A percentile compares a stretch with the other conserved stretches of the same genome.
Evolutionary conservation across 23 tunicate genomes (phyloP).

Genomic region (Clavelina lepadiformis): DNA sequence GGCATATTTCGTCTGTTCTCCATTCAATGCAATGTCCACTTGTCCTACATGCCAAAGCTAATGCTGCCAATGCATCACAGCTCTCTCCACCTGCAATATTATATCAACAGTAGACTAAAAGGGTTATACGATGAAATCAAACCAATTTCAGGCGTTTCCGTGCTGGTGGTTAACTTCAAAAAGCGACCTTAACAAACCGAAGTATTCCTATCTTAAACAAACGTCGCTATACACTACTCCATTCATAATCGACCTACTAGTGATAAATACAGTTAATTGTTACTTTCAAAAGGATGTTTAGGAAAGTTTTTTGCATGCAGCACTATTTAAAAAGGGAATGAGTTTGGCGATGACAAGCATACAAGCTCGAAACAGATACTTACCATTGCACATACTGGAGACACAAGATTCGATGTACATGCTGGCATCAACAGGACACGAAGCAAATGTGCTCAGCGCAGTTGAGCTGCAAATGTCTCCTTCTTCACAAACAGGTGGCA

Average conservation of each 20-base stretch:
- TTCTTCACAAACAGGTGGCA: constrained; percentile 23
- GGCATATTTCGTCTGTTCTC: constrained; percentile 75
- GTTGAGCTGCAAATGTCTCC: constrained; percentile 25
- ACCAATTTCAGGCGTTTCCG: no score
- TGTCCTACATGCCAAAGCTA: constrained; percentile 68
- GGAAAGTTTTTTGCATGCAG: no score
- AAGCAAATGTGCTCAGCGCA: constrained; percentile 41
- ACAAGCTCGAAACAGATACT: not conserved
- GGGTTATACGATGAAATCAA: no score
- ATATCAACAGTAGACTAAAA: no score
- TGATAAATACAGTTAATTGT: no score
- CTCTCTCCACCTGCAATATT: constrained; percentile 83
- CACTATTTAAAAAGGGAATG: not conserved
- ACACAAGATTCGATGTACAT: constrained; percentile 67
- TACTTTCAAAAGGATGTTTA: no score
- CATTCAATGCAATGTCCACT: constrained; percentile 87
- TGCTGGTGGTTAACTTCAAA: no score
- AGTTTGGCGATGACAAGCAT: not conserved
- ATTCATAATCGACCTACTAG: no score
- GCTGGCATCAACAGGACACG: constrained; percentile 51
- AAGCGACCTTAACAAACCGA: no score
- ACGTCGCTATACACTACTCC: no score
- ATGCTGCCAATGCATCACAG: constrained; percentile 58
- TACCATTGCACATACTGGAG: constrained; percentile 73
- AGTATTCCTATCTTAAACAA: no score